Conservation (phyloP, 2,797 vertebrate species). For the Manis pentadactyla region DNA sequence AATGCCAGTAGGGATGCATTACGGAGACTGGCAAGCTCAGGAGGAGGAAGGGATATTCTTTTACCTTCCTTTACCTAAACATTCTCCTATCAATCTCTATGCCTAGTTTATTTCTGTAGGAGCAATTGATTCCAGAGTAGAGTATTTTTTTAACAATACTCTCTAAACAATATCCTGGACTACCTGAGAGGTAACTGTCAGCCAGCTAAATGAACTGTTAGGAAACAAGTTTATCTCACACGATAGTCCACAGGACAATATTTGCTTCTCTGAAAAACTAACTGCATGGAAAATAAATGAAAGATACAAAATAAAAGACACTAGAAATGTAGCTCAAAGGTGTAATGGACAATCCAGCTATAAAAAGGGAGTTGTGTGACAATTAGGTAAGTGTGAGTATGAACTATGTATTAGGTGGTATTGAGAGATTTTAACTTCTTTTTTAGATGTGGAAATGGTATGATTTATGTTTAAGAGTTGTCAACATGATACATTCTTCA, state of each 20-base stretch:
- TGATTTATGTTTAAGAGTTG: neutral
- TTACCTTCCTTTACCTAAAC: neutral
- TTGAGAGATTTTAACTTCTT: neutral
- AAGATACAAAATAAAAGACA: neutral
- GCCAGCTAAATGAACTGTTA: neutral
- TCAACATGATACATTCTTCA: neutral
- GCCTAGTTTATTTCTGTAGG: neutral
- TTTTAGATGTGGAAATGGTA: neutral
- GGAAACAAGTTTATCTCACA: neutral
- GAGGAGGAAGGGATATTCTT: neutral
- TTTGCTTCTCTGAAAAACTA: neutral
- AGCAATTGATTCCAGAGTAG: neutral
- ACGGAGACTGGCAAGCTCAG: neutral
- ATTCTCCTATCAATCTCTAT: neutral
- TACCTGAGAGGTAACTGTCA: neutral
- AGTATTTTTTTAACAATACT: neutral
- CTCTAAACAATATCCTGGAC: neutral
- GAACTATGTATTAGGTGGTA: no score
- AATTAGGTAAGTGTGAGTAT: neutral
- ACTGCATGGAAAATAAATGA: neutral
- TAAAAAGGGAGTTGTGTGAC: neutral
- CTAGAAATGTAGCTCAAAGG: neutral
- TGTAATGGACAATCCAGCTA: accelerated
- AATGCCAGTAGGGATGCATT: neutral
- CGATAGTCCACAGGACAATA: neutral